Percentiles rank a stretch among this genome's conserved stretches.
Conservation (phyloP, 1,140 invertebrate species). For the Heliconius hermathena region DNA sequence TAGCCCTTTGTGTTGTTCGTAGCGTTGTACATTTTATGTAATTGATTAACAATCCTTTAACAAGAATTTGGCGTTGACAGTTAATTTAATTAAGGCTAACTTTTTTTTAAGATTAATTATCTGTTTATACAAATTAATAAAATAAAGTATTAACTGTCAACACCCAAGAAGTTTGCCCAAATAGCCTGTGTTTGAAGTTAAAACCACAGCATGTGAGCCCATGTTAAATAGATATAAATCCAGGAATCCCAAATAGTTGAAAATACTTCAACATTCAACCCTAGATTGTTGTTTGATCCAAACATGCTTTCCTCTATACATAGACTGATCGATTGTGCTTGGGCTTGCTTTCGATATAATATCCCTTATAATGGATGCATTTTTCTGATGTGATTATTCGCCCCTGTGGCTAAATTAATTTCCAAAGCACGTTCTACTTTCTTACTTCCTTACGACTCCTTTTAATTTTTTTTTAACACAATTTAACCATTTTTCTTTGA, state of each 20-base stretch:
- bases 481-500: constrained; percentile 28
- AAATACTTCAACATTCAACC: constrained; percentile 42
- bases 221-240: constrained; percentile 59
- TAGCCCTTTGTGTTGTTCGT: constrained; percentile 80
- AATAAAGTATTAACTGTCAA: constrained; percentile 69
- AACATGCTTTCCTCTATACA: constrained; percentile 64
- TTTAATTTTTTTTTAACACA: constrained; percentile 33
- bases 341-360: constrained; percentile 74
- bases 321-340: constrained; percentile 71
- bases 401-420: constrained; percentile 54
- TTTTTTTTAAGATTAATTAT: neutral
- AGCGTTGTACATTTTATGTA: constrained; percentile 73
- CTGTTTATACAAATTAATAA: neutral
- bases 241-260: constrained; percentile 51
- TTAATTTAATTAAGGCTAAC: constrained; percentile 51
- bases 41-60: constrained; percentile 54
- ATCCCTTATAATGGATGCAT: constrained; percentile 54
- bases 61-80: constrained; percentile 68
- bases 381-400: constrained; percentile 53
- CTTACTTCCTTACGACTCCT: constrained; percentile 48
- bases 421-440: constrained; percentile 63
- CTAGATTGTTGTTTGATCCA: constrained; percentile 56
- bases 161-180: constrained; percentile 48
- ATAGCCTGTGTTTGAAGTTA: constrained; percentile 36
- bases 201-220: constrained; percentile 73